Base-by-base conservation (phyloP, 2,888 invertebrate species). In the Lycophotia porphyrea region DNA sequence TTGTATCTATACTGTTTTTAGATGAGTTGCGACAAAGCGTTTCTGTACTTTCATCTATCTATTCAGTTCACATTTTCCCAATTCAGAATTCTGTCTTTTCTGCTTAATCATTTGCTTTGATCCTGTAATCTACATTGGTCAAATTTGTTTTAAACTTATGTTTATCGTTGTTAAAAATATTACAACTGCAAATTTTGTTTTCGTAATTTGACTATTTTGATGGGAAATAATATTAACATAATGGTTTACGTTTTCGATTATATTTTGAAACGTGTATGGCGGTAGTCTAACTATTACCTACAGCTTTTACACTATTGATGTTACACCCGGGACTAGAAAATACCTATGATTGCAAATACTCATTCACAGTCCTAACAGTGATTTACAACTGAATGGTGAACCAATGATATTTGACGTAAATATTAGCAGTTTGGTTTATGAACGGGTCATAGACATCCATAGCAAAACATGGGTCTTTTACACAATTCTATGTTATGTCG, bases 1-100 rank as follows among this genome's bases (percentile, higher is more conserved):
- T 66, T 74, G 42, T 78, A 64, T 82, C 24, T 80, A 18, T 77
- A 72, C 79, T 76, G 80, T 79, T 77, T 77, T 71, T 78, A 76
- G 76, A 86, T 83, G 84, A 85, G 83, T 70, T 84, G 55, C 63
- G 71, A 85, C 85, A 84, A 84, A 85, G 82, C 78, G 31, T 9
- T 69, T 82, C 52, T 78, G 82, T 82, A 69, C 78, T 78, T 85
- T 85, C 73, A 82, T 85, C 73, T 84, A 58, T 84, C 55, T 58
- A 74, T 82, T 85, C 85, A 71, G 85, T 24, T 52, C 71, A 69
- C 64, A 74, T 81, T 82, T 75, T 66, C 49, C 58, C 58, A 69
- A 65, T 71, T 80, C 64, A 52, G 65, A 69, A 61, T 75, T 68
- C 63, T 49, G 76, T 67, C 64, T 74, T 64, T 69, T 72, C 39